Conservation (phyloP, 2,797 vertebrate species). For the Galaxias olidus region DNA sequence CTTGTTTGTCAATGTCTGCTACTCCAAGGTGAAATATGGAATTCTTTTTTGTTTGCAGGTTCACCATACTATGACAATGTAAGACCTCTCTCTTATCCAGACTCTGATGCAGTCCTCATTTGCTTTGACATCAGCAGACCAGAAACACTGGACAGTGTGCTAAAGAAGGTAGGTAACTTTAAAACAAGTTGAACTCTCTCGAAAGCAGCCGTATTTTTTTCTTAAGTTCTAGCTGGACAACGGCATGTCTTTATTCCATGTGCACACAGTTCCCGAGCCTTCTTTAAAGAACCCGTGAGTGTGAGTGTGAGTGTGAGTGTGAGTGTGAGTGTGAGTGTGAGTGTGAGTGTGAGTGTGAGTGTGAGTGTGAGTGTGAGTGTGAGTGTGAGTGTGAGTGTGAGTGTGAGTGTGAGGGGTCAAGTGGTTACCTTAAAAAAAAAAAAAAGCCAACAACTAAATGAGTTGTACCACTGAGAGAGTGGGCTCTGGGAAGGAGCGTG, state of each 20-base stretch:
- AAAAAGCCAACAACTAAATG: background rate
- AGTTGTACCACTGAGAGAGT: constrained; percentile 1
- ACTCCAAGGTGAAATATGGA: too few relatives aligned
- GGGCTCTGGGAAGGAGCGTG: background rate
- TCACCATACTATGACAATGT: constrained; percentile 88
- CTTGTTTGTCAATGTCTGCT: too few relatives aligned
- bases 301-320: too few relatives aligned
- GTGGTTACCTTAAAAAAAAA: constrained; percentile 2
- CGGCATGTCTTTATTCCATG: background rate
- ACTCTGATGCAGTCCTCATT: constrained; percentile 84
- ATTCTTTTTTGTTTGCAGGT: constrained; percentile 58
- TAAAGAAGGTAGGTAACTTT: constrained; percentile 81
- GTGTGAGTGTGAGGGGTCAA: constrained; percentile 27
- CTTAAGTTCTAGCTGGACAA: background rate
- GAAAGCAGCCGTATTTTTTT: too few relatives aligned
- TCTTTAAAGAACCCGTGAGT: too few relatives aligned
- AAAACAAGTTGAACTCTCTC: too few relatives aligned
- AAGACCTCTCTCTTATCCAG: constrained; percentile 84
- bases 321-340: too few relatives aligned
- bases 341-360: too few relatives aligned
- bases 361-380: too few relatives aligned
- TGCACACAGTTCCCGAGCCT: constrained; percentile 7
- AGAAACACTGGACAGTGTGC: constrained; percentile 85
- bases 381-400: too few relatives aligned
- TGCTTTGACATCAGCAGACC: constrained; percentile 86